A percentile compares a stretch with the other conserved stretches of the same genome.
Conservation (phyloP, 2,113 vertebrate species). For the Indicator indicator region DNA sequence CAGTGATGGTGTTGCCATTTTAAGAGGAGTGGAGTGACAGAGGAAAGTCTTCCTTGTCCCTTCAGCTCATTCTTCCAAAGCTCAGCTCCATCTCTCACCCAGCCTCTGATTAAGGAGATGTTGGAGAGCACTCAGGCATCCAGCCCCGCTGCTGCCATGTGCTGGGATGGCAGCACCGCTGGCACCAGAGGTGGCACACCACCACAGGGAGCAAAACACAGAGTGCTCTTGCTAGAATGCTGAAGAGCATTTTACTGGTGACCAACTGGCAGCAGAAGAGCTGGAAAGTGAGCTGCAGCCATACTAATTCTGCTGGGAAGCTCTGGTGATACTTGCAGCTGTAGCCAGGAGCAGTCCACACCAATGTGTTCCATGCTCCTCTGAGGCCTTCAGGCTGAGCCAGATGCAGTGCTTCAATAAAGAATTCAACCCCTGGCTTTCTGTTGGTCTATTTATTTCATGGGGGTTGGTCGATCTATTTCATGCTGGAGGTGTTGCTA, state of each 20-base stretch:
- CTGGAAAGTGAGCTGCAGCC: background rate
- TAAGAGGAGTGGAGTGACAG: background rate
- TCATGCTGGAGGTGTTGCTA: background rate
- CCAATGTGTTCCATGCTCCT: background rate
- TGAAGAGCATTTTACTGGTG: background rate
- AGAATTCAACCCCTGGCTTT: background rate
- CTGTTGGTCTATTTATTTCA: background rate
- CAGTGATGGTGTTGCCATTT: background rate
- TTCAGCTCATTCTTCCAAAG: background rate
- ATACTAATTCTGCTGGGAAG: background rate
- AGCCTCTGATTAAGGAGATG: background rate
- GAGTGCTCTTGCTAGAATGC: background rate
- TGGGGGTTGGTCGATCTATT: background rate
- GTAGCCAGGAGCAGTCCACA: background rate
- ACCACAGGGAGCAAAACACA: background rate
- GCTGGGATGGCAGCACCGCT: background rate
- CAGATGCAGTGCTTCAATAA: background rate
- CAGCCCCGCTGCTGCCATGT: background rate
- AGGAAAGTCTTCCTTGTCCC: background rate
- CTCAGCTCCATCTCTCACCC: background rate
- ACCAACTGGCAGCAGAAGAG: background rate
- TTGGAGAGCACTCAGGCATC: background rate
- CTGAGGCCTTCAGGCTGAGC: background rate
- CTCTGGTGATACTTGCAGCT: background rate
- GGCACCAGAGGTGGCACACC: background rate